A percentile compares a stretch with the other conserved stretches of the same genome.
These are phyloP conservation scores for Cryptoprocta ferox DNA, from an alignment of 2,797 vertebrate species.

Conservation along the genomic window DNA sequence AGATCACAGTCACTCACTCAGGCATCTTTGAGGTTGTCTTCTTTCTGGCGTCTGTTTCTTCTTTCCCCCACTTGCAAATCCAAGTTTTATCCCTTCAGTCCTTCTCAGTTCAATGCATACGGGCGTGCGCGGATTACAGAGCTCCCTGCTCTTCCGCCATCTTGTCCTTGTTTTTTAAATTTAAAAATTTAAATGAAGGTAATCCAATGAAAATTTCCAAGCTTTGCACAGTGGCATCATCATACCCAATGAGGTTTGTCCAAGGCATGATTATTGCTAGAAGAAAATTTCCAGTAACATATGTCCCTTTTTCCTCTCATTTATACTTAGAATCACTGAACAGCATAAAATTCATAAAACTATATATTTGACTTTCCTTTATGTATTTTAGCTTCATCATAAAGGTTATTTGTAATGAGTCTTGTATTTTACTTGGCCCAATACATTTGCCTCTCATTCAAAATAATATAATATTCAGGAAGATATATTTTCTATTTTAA, in stretches of 20 bases:
- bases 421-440: not conserved
- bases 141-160: too few relatives aligned
- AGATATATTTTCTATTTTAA: not conserved
- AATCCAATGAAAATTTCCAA: not conserved
- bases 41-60: too few relatives aligned
- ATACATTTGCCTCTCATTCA: not conserved
- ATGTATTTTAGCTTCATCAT: not conserved
- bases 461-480: not conserved
- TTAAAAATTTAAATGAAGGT: not conserved
- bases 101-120: too few relatives aligned
- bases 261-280: not conserved
- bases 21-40: too few relatives aligned
- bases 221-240: not conserved
- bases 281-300: not conserved
- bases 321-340: not conserved
- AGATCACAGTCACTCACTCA: too few relatives aligned
- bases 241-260: not conserved
- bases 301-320: not conserved
- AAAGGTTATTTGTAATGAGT: not conserved
- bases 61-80: too few relatives aligned
- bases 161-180: too few relatives aligned
- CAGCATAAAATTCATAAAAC: not conserved
- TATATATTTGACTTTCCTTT: not conserved
- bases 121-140: too few relatives aligned
- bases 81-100: too few relatives aligned